Evolutionary conservation across 2,797 vertebrate species (phyloP), one percentile per base, ranked within the genome.

Genomic region (Coregonus ussuriensis): DNA sequence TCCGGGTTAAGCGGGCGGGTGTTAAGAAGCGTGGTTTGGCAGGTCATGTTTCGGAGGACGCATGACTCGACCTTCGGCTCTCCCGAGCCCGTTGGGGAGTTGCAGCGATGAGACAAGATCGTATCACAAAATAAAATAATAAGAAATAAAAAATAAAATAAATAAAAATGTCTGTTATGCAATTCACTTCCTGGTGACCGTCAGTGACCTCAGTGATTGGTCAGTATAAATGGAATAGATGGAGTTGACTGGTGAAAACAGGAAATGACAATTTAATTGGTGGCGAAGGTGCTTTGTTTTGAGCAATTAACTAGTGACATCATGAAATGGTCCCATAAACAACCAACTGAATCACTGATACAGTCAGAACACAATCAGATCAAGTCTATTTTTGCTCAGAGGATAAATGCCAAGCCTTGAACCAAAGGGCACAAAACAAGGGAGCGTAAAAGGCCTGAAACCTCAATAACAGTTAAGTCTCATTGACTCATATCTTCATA

Each of bases 371-470:
- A 9, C 13, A 51, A 31, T 15, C 70, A 71, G 25, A 29, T 71
- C 47, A 53, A 25, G 65, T 66, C 81, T 72, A 21, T 62, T 74
- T 83, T 83, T 53, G 71, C 79, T 83, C 79, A 56, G 67, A 78
- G 85, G 74, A 88, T 74, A 71, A 73, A 29, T 82, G 66, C 25
- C 25, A 59, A 66, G 53, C 66, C 82, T 82, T 85, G 65, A 78
- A 79, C 86, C 87, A 75, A 73, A 75, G 74, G 79, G 59, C 41
- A 2, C 62, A 69, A 85, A 75, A 79, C 69, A 54, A 68, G 72
- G 13, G 69, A 72, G 76, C 14, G 3, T 33, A 67, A 67, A 16
- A 31, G 11, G 14, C 13, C 11, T 65, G 7, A 63, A n/a, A 11
- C 6, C 0, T 65, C 9, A 13, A 65, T 2, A 29, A 21, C 62